phyloP scores from a whole-genome alignment of 2,113 vertebrate species.

The Parus major region DNA sequence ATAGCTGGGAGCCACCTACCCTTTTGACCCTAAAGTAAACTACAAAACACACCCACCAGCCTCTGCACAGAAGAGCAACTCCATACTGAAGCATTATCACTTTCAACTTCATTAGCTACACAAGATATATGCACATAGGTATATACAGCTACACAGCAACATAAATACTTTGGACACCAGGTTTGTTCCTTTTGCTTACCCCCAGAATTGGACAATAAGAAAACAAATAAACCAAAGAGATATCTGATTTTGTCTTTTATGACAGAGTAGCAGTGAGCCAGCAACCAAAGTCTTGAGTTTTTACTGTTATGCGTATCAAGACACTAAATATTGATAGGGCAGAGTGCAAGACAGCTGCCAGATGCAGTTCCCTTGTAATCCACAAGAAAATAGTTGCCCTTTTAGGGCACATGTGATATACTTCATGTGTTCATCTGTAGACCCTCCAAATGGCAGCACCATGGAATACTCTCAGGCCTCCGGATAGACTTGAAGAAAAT shows the following conservation, averaged over 20 bases:
- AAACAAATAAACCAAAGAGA: background rate
- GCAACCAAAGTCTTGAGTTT: background rate
- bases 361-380: background rate
- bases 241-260: background rate
- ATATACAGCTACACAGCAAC: background rate
- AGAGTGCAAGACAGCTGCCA: background rate
- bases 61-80: background rate
- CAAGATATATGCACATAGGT: background rate
- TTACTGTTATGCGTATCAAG: fast-evolving
- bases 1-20: background rate
- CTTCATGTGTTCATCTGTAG: background rate
- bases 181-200: background rate
- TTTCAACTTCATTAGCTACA: background rate
- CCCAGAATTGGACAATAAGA: background rate
- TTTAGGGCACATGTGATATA: background rate
- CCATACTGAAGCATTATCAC: background rate
- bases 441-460: background rate
- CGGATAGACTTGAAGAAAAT: background rate
- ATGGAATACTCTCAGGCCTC: background rate
- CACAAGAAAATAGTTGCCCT: background rate
- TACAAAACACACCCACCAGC: background rate
- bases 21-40: background rate
- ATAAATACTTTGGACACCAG: background rate
- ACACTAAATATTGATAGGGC: background rate
- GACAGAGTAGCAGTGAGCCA: background rate